Evolutionary conservation across 2,797 vertebrate species (phyloP).

Genomic region (Zalophus californianus): DNA sequence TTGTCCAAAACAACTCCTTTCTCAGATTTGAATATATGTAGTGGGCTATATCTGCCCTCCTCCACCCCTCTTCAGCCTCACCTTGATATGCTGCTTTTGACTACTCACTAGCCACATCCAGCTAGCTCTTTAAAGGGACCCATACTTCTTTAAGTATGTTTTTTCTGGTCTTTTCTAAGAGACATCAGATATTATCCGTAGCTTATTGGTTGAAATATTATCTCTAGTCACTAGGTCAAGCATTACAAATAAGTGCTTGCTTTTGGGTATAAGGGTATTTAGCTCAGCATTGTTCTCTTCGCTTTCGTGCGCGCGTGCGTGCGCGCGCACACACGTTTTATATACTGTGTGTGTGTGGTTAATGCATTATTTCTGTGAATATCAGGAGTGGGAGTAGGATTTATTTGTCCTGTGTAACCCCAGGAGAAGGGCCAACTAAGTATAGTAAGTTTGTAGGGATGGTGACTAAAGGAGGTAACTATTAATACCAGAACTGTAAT

Average conservation of each 20-base stretch:
- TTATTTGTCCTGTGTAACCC: neutral
- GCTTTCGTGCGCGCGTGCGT: neutral
- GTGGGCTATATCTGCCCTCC: neutral
- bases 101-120: neutral
- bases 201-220: neutral
- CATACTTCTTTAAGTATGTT: neutral
- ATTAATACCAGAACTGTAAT: neutral
- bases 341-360: neutral
- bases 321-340: neutral
- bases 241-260: neutral
- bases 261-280: neutral
- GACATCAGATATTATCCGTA: neutral
- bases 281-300: neutral
- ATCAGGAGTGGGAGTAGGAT: neutral
- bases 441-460: neutral
- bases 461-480: neutral
- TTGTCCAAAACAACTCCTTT: neutral
- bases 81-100: neutral
- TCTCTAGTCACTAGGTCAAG: neutral
- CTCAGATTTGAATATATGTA: neutral
- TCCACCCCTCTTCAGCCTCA: neutral
- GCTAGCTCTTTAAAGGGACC: neutral
- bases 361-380: neutral
- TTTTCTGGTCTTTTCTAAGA: neutral
- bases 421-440: neutral